Conservation (phyloP, 2,797 vertebrate species). For the Catostomus latipinnis region DNA sequence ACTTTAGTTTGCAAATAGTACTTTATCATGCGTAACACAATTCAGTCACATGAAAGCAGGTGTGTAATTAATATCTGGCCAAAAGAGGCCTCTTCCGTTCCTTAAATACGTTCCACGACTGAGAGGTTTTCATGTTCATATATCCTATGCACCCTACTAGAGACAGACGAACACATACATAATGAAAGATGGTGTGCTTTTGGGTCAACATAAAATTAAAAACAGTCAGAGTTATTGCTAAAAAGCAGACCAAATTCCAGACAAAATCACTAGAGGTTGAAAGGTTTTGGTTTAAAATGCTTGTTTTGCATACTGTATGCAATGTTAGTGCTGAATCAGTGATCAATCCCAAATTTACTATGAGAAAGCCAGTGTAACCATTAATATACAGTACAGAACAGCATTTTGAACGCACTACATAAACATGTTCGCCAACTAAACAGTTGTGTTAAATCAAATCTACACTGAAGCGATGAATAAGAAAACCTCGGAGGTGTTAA, state of each 20-base stretch:
- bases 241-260: not conserved
- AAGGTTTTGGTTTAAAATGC: conserved; percentile 11
- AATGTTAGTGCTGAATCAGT: not conserved
- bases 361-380: not conserved
- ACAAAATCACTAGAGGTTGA: not conserved
- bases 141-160: not conserved
- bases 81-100: not conserved
- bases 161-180: not conserved
- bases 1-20: not conserved
- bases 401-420: not conserved
- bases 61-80: conserved; percentile 20
- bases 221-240: not conserved
- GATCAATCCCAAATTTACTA: not conserved
- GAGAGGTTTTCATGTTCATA: not conserved
- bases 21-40: conserved; percentile 28
- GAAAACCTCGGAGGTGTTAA: conserved; percentile 23
- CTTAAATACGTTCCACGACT: not conserved
- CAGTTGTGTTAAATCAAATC: not conserved
- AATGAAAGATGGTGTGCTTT: not conserved
- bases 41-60: conserved; percentile 28
- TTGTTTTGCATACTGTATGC: not conserved
- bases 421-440: not conserved
- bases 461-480: conserved; percentile 7
- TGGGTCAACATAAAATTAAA: conserved; percentile 2
- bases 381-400: not conserved